Conservation (phyloP, 2,888 invertebrate genomes). For the Acrobasis repandana region DNA sequence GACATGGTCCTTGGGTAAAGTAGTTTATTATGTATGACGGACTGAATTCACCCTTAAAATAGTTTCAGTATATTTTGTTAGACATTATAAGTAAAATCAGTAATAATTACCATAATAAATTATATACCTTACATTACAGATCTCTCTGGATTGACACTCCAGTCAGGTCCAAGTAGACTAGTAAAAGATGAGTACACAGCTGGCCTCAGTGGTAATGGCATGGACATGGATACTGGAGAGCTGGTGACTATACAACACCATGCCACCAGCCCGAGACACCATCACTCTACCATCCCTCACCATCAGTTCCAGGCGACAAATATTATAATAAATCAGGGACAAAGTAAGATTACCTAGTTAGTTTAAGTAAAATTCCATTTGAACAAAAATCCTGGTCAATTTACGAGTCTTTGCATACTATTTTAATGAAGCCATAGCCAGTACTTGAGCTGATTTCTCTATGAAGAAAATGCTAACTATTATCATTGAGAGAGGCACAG, state of each 20-base stretch:
- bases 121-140: slow-evolving; percentile 80
- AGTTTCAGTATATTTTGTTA: too few species aligned
- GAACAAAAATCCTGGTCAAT: too few species aligned
- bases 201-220: slow-evolving; percentile 84
- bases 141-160: slow-evolving; percentile 95
- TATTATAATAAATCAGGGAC: slow-evolving; percentile 76
- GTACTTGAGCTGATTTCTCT: too few species aligned
- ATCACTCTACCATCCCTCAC: slow-evolving; percentile 69
- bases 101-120: too few species aligned
- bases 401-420: too few species aligned
- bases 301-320: slow-evolving; percentile 74
- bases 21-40: too few species aligned
- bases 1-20: too few species aligned
- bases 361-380: not conserved
- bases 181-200: slow-evolving; percentile 97
- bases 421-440: too few species aligned
- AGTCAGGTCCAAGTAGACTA: slow-evolving; percentile 90
- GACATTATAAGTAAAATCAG: too few species aligned
- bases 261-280: slow-evolving; percentile 75
- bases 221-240: slow-evolving; percentile 82
- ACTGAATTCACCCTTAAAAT: too few species aligned
- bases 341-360: slow-evolving; percentile 57
- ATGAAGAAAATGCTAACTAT: too few species aligned
- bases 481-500: too few species aligned
- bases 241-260: slow-evolving; percentile 78